Base-by-base conservation (phyloP, 2,888 invertebrate genomes). In the Piscicola geometra region DNA sequence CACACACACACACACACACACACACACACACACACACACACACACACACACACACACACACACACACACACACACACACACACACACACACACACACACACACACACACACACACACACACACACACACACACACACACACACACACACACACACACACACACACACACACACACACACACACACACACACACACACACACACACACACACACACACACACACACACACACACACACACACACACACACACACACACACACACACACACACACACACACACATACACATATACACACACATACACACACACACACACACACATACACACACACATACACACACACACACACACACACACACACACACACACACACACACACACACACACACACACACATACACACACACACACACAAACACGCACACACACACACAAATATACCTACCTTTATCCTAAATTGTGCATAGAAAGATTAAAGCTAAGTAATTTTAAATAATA, bases 241-340 rank as follows among this genome's bases (percentile, higher is more conserved):
- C 76, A 67, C 50, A 76, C 76, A 76, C 68, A 70, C 76, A 76
- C 68, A 76, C 75, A 71, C 76, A 76, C 69, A 76, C 76, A 71
- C 64, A 76, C 76, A 76, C 64, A 71, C 76, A 76, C 64, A 76
- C 76, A 71, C 64, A 76, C 76, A 76, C 50, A 71, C 76, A 76
- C 64, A 76, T 36, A 60, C 50, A 76, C 75, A 71, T 50, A 12
- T 1, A 68, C 47, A 41, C 41, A 41, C 41, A 41, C 41, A 41
- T 15, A 41, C 41, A 41, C 41, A 41, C 41, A 41, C 41, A 41
- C 41, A 41, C 41, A 41, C 41, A 41, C 41, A 41, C 41, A 41
- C 41, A 41, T 15, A 41, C 41, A 41, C 41, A 41, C 41, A 41
- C 41, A 41, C 41, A 41, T 15, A 41, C 41, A 41, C 41, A 41